These are phyloP conservation scores for Thereva nobilitata DNA, from an alignment of 2,888 invertebrate species.

Conservation along the genomic window DNA sequence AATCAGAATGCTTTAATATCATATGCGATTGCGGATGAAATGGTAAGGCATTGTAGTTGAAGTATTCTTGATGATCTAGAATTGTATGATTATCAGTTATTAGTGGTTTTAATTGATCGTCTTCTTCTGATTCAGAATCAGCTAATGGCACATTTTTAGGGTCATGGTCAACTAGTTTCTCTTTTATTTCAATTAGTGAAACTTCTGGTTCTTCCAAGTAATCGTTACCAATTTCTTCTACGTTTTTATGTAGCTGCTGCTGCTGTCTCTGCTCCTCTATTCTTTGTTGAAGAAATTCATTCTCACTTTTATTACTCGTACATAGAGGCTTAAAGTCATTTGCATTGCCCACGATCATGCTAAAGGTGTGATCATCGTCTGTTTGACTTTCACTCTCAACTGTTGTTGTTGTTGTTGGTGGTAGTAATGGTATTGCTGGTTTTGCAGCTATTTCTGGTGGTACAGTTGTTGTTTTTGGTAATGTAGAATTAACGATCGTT, in stretches of 20 bases:
- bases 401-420: constrained; percentile 28
- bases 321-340: not conserved
- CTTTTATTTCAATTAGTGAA: constrained; percentile 46
- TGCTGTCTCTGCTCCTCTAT: not conserved
- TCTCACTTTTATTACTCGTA: constrained; percentile 14
- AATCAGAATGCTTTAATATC: constrained; percentile 51
- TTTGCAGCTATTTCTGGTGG: not conserved
- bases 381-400: constrained; percentile 43
- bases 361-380: constrained; percentile 15
- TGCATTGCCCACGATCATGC: not conserved
- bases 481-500: not conserved
- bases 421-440: not conserved
- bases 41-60: constrained; percentile 26
- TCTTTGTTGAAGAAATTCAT: constrained; percentile 11
- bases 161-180: constrained; percentile 48
- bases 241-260: not conserved
- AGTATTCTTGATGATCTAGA: constrained; percentile 49
- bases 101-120: constrained; percentile 56
- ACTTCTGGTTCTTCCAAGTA: constrained; percentile 42
- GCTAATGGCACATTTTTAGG: constrained; percentile 47
- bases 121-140: constrained; percentile 54
- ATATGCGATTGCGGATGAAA: constrained; percentile 38
- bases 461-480: not conserved
- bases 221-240: constrained; percentile 27
- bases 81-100: constrained; percentile 56